phyloP scores from a whole-genome alignment of 2,888 invertebrate species.

The Oscheius sp. region DNA sequence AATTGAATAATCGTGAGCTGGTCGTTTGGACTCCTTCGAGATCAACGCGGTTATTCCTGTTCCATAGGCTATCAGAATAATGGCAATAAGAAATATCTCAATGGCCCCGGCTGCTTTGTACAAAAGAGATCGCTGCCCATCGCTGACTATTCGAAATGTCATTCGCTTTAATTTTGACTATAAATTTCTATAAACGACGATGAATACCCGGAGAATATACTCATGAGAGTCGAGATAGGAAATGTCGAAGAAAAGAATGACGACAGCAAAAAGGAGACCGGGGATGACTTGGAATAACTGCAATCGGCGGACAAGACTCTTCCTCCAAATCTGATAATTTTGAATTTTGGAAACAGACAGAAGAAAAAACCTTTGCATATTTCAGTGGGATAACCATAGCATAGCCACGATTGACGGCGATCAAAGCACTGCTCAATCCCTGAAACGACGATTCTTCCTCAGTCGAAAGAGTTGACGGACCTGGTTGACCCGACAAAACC shows the following conservation, averaged over 20 bases:
- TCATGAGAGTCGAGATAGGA: neutral
- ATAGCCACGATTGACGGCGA: constrained; percentile 16
- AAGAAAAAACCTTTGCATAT: constrained; percentile 2
- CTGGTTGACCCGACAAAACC: constrained; percentile 19
- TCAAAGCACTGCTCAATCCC: constrained; percentile 10
- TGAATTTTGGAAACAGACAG: no score
- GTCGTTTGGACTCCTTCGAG: neutral
- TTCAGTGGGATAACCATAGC: constrained; percentile 23
- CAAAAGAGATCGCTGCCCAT: neutral
- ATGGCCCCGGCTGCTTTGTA: constrained; percentile 15
- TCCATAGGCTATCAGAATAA: neutral
- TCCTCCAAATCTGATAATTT: constrained; percentile 11
- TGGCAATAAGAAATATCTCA: neutral
- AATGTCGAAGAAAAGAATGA: neutral
- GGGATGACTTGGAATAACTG: constrained; percentile 6
- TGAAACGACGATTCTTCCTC: neutral
- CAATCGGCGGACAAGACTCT: neutral
- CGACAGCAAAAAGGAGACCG: neutral
- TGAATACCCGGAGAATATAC: neutral
- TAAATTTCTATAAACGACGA: no score
- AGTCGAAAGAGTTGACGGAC: neutral
- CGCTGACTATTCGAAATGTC: constrained; percentile 1
- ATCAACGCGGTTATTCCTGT: neutral
- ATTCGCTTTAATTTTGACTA: neutral
- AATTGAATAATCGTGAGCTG: neutral